Evolutionary conservation across 2,888 invertebrate species (phyloP), one percentile per base, ranked within the genome.

Genomic region (Phragmatobia fuliginosa): DNA sequence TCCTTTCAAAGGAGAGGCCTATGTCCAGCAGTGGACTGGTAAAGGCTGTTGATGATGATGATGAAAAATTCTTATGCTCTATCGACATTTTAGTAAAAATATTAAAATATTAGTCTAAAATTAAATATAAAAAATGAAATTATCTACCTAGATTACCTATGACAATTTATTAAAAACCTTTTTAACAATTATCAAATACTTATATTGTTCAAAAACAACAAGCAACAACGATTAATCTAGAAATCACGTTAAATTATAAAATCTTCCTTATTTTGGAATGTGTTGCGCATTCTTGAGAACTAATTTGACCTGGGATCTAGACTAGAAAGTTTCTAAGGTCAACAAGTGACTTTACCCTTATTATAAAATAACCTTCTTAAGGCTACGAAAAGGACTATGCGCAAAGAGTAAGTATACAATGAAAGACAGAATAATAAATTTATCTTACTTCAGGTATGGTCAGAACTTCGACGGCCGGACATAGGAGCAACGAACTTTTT

Each of bases 401-500:
- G 25, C n/a, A n/a, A n/a, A n/a, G 10, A n/a, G 38, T 38, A n/a
- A n/a, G 10, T 25, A 52, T 3, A 52, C 3, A 11, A 11, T 52
- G 1, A 25, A 10, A 25, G n/a, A 10, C n/a, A 49, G 14, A 52
- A 10, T 45, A 62, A 21, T 11, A 14, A 1, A 21, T 16, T n/a
- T 65, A 56, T 65, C 32, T 33, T 4, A 45, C 41, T 71, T 1
- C 75, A 96, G 96, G 93, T 96, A 0, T 96, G 96, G 96, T 96
- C 94, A 72, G 96, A 96, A 78, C 92, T 94, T 0, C 92, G 92
- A 8, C 90, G 95, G 1, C 96, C 96, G 0, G 79, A 87, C 16
- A 82, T 92, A 1, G 96, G 96, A 0, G 96, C 96, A 0, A 94
- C 93, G 0, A 96, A 96, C 82, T 96, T 96, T 85, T 90, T 96